Percentiles rank a stretch among this genome's conserved stretches.
Evolutionary conservation across 2,113 vertebrate genomes (phyloP).

Genomic region (Tinamus guttatus): DNA sequence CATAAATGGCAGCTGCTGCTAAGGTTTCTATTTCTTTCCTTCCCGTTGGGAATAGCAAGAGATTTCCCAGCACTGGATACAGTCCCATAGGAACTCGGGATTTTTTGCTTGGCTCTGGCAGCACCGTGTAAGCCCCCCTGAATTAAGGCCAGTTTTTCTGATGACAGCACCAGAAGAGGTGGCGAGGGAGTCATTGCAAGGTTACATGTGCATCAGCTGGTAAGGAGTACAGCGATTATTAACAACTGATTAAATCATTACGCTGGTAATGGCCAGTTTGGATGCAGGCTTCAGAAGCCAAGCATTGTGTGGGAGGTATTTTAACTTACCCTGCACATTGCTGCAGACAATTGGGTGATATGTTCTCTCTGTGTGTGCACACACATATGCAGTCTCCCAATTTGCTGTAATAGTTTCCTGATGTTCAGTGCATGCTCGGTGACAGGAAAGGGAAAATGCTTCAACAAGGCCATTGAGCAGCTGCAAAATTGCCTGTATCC

Average conservation of each 20-base stretch:
- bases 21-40: not conserved
- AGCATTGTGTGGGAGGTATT: slow-evolving; percentile 34
- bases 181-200: not conserved
- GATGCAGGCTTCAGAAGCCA: slow-evolving; percentile 18
- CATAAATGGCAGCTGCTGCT: not conserved
- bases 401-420: slow-evolving; percentile 44
- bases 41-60: not conserved
- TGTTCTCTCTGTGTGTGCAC: not conserved
- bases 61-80: not conserved
- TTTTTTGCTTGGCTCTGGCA: not conserved
- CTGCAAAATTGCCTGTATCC: not conserved
- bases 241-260: slow-evolving; percentile 60
- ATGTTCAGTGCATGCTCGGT: not conserved
- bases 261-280: slow-evolving; percentile 14
- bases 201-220: not conserved
- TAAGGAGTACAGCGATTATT: not conserved
- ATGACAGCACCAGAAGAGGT: slow-evolving; percentile 12
- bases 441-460: slow-evolving; percentile 1
- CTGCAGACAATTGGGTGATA: not conserved
- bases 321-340: slow-evolving; percentile 16
- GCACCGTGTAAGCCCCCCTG: not conserved
- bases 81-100: not conserved
- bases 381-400: not conserved
- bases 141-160: not conserved
- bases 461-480: not conserved